Base-by-base conservation (phyloP, 2,113 vertebrate genomes). In the Galemys pyrenaicus region DNA sequence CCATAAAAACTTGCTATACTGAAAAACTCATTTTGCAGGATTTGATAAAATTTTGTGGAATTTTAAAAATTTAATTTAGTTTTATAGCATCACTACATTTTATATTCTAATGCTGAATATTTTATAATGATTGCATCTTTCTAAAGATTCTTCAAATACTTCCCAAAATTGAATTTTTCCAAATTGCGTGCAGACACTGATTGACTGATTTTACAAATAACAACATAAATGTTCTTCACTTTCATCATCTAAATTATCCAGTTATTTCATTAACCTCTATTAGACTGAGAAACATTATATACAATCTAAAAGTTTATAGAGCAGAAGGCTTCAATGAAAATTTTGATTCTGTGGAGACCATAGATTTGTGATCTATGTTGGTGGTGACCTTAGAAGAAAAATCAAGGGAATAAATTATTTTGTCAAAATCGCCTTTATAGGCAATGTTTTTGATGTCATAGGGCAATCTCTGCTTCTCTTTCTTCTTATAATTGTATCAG, bases 401-500 rank as follows among this genome's bases (percentile, higher is more conserved):
- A 97, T 81, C 49, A 97, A 97, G 97, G 95, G 73, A 95, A 96
- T 95, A 87, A 92, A 96, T 97, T 97, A 90, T 96, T 98, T 97
- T 96, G 91, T 96, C 91, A 96, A 90, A 95, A 95, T 97, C 96
- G 94, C 92, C 91, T 96, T 93, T 93, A 96, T 95, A 96, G 71
- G 93, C 68, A 97, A 95, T 93, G 41, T 44, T 97, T 97, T 96
- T 94, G 73, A 44, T 97, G 96, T 95, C 96, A 97, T 88, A 96
- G 96, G 95, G 82, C 83, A 97, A 70, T 71, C 81, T 97, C 93
- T 95, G 94, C 92, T 96, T 98, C 1, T 0, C 73, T 97, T 98
- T 93, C 68, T 88, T 94, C 87, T 97, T 96, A 97, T 96, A 98
- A 98, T 97, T 97, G 83, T 97, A 95, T 97, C 96, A 97, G 96